Conservation (phyloP, 1,140 invertebrate genomes). For the Cheumatopsyche charites region DNA sequence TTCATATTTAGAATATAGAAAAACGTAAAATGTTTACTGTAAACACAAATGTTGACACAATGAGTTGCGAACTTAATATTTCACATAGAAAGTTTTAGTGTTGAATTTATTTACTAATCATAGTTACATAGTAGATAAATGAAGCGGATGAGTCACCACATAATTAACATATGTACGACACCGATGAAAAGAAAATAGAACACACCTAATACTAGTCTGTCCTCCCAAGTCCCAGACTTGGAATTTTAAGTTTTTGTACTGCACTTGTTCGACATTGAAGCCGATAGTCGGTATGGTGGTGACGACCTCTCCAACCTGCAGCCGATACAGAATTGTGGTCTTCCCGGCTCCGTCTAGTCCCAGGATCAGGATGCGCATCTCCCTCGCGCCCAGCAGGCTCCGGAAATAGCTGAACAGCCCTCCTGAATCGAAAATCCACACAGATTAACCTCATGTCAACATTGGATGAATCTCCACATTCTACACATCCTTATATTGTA, state of each 20-base stretch:
- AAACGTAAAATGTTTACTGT: neutral
- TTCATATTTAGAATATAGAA: neutral
- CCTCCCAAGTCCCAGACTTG: slow-evolving; percentile 99
- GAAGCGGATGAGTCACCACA: no score
- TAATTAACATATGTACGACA: no score
- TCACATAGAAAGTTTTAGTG: neutral
- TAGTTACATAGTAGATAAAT: neutral
- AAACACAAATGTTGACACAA: neutral
- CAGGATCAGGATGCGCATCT: slow-evolving; percentile 97
- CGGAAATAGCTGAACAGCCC: slow-evolving; percentile 95
- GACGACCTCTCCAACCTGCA: slow-evolving; percentile 99
- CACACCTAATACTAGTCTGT: slow-evolving; percentile 85
- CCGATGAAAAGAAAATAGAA: no score
- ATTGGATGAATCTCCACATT: slow-evolving; percentile 26
- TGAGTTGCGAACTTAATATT: neutral
- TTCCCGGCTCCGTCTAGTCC: slow-evolving; percentile 98
- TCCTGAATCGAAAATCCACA: slow-evolving; percentile 66
- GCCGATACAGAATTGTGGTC: slow-evolving; percentile 97
- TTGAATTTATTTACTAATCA: neutral
- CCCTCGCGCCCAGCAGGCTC: slow-evolving; percentile 87
- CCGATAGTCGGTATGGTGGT: slow-evolving; percentile 97
- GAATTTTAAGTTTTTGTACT: slow-evolving; percentile 95
- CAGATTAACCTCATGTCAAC: slow-evolving; percentile 47
- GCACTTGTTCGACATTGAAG: slow-evolving; percentile 98
- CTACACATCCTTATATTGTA: no score